Evolutionary conservation across 2,113 vertebrate species (phyloP).

Genomic region (Centropus bengalensis): DNA sequence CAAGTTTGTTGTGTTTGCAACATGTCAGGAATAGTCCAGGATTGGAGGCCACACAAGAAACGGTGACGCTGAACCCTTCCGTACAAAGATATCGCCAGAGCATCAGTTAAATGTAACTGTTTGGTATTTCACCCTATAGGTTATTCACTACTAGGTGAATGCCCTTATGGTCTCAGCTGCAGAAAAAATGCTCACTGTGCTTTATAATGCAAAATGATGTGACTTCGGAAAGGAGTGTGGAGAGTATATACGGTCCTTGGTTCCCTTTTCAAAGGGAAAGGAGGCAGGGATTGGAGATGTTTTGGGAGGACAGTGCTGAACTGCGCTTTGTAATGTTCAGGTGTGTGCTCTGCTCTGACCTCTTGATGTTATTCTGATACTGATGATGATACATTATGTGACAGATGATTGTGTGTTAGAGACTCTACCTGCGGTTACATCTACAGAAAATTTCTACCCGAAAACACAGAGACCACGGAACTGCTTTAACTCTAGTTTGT

Average conservation of each 20-base stretch:
- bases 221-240: not conserved
- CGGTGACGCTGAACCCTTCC: not conserved
- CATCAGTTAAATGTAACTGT: not conserved
- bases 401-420: not conserved
- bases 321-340: not conserved
- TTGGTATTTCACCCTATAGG: not conserved
- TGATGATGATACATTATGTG: not conserved
- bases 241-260: not conserved
- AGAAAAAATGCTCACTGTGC: not conserved
- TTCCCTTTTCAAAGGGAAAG: not conserved
- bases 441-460: not conserved
- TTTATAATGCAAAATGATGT: not conserved
- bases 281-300: not conserved
- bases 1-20: not conserved
- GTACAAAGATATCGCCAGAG: not conserved
- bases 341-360: not conserved
- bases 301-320: not conserved
- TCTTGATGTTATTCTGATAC: not conserved
- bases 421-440: not conserved
- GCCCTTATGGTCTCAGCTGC: not conserved
- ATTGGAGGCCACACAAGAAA: not conserved
- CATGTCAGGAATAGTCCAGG: not conserved
- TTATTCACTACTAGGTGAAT: not conserved
- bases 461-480: not conserved
- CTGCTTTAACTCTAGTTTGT: not conserved